Evolutionary conservation across 2,113 vertebrate genomes (phyloP), one percentile per base, ranked within the genome.

Genomic region (Pelecanoides urinatrix): DNA sequence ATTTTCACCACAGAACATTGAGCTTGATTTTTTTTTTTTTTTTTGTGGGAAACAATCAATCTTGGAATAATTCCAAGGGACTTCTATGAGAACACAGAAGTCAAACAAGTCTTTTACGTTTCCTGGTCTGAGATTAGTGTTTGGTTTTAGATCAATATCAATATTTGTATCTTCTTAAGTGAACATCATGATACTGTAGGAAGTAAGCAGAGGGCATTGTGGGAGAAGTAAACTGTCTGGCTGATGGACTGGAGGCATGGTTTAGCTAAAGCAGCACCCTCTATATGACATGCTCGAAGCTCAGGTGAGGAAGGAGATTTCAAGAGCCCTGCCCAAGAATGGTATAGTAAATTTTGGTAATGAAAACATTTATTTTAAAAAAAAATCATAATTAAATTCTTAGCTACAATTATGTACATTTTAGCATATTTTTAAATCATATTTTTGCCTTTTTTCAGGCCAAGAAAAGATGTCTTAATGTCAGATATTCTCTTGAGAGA

Each of bases 241-340:
- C 25, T 5, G 6, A 22, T 16, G 26, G 23, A 62, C 52, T n/a
- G 4, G 17, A 8, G 47, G 2, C 14, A 38, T 1, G 0, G 3
- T 16, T 56, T 38, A 42, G 20, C 12, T 42, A 59, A 88, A 85
- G 8, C 11, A 68, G 3, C 9, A 18, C 6, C 47, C 20, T 74
- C 19, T 20, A 1, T 36, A 27, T 20, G 7, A 22, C 42, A 56
- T 0, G 0, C 16, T 30, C 5, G 7, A 68, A 81, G 26, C 5
- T 56, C 17, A 45, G 3, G 14, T 25, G 34, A 71, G 7, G 15
- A 89, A 70, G 11, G 7, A 82, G 12, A 50, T 49, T 83, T 92
- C 20, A 63, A 63, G 40, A 42, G 8, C 19, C 12, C 13, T 72
- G 8, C 2, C 9, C 3, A 38, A 76, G 91, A 50, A 82, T 14